A percentile compares a stretch with the other conserved stretches of the same genome.
These are phyloP conservation scores for Apamea epomidion DNA, from an alignment of 2,888 invertebrate species.

Conservation along the genomic window DNA sequence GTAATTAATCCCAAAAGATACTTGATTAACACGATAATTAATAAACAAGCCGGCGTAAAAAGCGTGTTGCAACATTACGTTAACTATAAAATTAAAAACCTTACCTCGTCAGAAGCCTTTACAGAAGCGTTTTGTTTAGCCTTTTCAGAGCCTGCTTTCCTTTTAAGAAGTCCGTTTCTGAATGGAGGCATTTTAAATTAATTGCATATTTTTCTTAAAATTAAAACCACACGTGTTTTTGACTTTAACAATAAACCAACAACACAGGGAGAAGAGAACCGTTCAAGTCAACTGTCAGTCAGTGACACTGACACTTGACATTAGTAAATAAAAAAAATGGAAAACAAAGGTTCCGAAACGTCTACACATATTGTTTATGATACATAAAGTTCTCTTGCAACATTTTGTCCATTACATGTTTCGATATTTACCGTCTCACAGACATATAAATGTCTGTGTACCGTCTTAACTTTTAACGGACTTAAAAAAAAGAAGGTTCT, in stretches of 20 bases:
- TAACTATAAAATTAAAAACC: slow-evolving; percentile 49
- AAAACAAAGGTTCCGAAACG: background rate
- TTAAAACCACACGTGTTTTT: slow-evolving; percentile 61
- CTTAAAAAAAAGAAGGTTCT: no score
- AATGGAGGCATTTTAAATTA: slow-evolving; percentile 83
- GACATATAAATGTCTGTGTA: no score
- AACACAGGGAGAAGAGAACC: no score
- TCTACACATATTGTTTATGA: no score
- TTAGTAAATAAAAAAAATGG: background rate
- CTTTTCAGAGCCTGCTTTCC: slow-evolving; percentile 75
- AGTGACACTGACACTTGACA: slow-evolving; percentile 6
- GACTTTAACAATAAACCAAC: slow-evolving; percentile 22
- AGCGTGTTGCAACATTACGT: slow-evolving; percentile 27
- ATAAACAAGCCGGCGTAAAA: background rate
- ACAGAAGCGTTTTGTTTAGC: slow-evolving; percentile 44
- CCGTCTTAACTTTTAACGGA: no score
- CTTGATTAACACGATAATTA: background rate
- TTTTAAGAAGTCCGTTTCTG: slow-evolving; percentile 81
- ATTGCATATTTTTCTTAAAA: slow-evolving; percentile 14
- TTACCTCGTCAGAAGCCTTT: slow-evolving; percentile 69
- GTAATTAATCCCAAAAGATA: background rate
- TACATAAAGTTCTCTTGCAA: no score
- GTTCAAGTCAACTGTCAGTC: background rate
- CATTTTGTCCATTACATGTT: no score
- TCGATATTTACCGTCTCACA: no score